Base-by-base conservation (phyloP, 2,797 vertebrate genomes). In the Tympanoctomys barrerae region DNA sequence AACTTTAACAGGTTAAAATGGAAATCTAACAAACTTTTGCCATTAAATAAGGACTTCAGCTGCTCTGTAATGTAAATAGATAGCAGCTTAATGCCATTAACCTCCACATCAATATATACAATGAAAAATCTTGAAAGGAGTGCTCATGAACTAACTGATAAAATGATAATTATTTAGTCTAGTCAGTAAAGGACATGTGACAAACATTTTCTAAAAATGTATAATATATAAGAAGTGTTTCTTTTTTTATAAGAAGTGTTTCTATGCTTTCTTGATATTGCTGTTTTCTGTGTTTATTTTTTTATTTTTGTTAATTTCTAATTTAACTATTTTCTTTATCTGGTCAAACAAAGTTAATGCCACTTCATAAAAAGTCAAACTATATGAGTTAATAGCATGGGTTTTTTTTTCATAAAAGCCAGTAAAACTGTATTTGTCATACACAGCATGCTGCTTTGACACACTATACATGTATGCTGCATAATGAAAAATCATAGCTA, bases 51-150 rank as follows among this genome's bases (percentile, higher is more conserved):
- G 73, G 10, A 87, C n/a, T 21, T 12, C 26, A 57, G 62, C n/a
- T 87, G 21, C 26, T 70, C n/a, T 92, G 36, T 70, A 36, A 82
- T 57, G 89, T 86, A 86, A 89, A 70, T 11, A 88, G 87, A 24
- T 71, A 75, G 52, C 73, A 91, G 2, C 39, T 33, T 75, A 85
- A 52, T 81, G 54, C 70, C 31, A 81, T 33, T 75, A 78, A 68
- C 10, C 49, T 57, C 9, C 54, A 52, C 11, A 66, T 62, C 4
- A 87, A 59, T 24, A 46, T 73, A 66, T 64, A 57, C n/a, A 64
- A 31, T 59, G 61, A 57, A 26, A 24, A 49, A 66, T 42, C 12
- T 18, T 57, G 18, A 46, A 92, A 77, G 19, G 18, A n/a, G 21
- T 14, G 82, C 2, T 75, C 26, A 33, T 36, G 24, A 75, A 16